Conservation (phyloP, 2,113 vertebrate species). For the Ranitomeya variabilis region DNA sequence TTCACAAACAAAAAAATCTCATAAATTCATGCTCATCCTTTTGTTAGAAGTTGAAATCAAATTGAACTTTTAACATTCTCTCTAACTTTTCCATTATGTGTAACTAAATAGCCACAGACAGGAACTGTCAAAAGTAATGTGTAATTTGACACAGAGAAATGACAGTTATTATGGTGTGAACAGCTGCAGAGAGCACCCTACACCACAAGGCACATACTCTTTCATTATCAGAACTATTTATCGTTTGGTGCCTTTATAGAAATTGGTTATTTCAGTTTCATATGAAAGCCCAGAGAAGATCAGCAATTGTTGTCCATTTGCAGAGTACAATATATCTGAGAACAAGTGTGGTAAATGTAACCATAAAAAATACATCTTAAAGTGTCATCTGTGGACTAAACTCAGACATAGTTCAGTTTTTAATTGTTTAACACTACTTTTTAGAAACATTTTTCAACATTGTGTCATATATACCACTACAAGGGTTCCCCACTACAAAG, state of each 20-base stretch:
- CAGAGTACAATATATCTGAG: not conserved
- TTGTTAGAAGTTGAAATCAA: slow-evolving; percentile 51
- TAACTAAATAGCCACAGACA: slow-evolving; percentile 53
- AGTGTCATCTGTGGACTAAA: not conserved
- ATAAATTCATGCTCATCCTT: slow-evolving; percentile 16
- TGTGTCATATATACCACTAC: too few relatives aligned
- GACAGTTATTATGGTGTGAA: slow-evolving; percentile 52
- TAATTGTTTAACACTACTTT: not conserved
- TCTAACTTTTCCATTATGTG: slow-evolving; percentile 55
- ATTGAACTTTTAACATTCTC: slow-evolving; percentile 55
- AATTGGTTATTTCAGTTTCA: slow-evolving; percentile 53
- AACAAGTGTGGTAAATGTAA: not conserved
- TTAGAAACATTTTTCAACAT: too few relatives aligned
- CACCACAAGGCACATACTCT: slow-evolving; percentile 43
- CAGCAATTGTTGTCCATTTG: slow-evolving; percentile 25
- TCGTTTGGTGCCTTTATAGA: slow-evolving; percentile 28
- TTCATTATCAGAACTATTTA: slow-evolving; percentile 51
- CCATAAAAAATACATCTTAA: not conserved
- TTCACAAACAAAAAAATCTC: slow-evolving; percentile 40
- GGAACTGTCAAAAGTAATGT: slow-evolving; percentile 54
- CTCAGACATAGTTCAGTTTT: not conserved
- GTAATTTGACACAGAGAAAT: slow-evolving; percentile 58
- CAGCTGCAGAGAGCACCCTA: slow-evolving; percentile 45
- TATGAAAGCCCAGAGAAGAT: slow-evolving; percentile 34
- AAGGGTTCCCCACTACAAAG: too few relatives aligned